Evolutionary conservation across 2,888 invertebrate species (phyloP), one percentile per base, ranked within the genome.

Genomic region (Sphecodes monilicornis): DNA sequence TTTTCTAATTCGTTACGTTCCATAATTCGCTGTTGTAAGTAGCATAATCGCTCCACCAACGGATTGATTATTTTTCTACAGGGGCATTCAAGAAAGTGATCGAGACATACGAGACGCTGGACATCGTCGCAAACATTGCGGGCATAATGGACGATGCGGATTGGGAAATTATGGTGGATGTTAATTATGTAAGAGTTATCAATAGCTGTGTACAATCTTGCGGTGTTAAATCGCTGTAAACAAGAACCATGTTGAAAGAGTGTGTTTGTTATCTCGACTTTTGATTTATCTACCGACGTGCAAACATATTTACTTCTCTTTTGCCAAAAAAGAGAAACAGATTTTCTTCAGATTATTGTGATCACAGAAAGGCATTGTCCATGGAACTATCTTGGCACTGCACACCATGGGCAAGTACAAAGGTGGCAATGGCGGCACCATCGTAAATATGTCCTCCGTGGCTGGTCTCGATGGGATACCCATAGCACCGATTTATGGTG

Each of bases 381-480:
- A 93, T 39, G 94, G 94, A 8, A 93, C 93, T 0, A 79, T 94
- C 39, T 88, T 95, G 29, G 95, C 93, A 3, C 85, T 96, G 79
- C 93, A 95, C 72, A 91, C 94, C 78, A 93, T 96, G 92, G 94
- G 95, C 8, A 94, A 94, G 76, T 94, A 95, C 86, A 95, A 94
- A 78, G 95, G 95, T 16, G 95, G 95, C 2, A 88, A 91, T 32
- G 97, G 97, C 5, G 97, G 97, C 0, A 95, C 95, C 0, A 95
- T 97, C 39, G 95, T 97, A 26, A 97, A 97, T 91, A 94, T 97
- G 50, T 95, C 96, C 0, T 96, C 97, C 0, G 95, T 96, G 46
- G 95, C 96, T 82, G 96, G 96, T 0, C 94, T 95, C 64, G 93
- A 95, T 86, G 92, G 95, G 0, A 94, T 95, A n/a, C 95, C 95